Percentiles rank a stretch among this genome's conserved stretches.
Conservation (phyloP, 2,888 invertebrate species). For the Limnephilus marmoratus region DNA sequence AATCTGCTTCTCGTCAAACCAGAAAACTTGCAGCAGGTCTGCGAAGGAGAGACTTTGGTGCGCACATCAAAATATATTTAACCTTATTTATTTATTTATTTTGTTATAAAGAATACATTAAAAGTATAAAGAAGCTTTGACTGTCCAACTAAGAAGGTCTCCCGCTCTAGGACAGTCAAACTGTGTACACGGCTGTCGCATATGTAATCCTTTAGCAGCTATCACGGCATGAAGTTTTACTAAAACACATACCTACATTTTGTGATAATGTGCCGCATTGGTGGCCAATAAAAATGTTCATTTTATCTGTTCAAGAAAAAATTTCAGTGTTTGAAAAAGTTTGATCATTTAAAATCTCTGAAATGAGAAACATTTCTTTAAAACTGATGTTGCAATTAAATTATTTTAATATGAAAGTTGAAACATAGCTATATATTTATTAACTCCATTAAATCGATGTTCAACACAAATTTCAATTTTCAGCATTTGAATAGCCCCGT, state of each 20-base stretch:
- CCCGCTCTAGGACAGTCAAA: too few relatives aligned
- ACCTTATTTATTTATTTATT: too few relatives aligned
- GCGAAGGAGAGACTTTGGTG: conserved; percentile 95
- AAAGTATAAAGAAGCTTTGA: too few relatives aligned
- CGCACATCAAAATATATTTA: neutral
- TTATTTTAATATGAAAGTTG: neutral
- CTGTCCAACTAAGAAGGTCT: too few relatives aligned
- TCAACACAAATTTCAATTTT: too few relatives aligned
- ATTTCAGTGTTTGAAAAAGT: neutral
- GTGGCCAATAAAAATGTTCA: neutral
- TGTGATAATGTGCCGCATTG: neutral
- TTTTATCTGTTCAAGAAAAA: neutral
- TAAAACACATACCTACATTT: neutral
- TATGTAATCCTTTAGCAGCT: too few relatives aligned
- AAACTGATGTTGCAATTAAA: too few relatives aligned
- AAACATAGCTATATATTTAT: neutral
- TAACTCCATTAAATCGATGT: too few relatives aligned
- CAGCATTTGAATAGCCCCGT: too few relatives aligned
- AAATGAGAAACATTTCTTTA: neutral
- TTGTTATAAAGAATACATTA: too few relatives aligned
- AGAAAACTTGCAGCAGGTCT: conserved; percentile 96
- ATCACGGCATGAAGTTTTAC: too few relatives aligned
- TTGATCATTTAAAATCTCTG: neutral
- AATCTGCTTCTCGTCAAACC: conserved; percentile 96
- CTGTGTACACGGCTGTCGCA: too few relatives aligned